Evolutionary conservation across 2,888 invertebrate species (phyloP).

Genomic region (Parnassius glacialis): DNA sequence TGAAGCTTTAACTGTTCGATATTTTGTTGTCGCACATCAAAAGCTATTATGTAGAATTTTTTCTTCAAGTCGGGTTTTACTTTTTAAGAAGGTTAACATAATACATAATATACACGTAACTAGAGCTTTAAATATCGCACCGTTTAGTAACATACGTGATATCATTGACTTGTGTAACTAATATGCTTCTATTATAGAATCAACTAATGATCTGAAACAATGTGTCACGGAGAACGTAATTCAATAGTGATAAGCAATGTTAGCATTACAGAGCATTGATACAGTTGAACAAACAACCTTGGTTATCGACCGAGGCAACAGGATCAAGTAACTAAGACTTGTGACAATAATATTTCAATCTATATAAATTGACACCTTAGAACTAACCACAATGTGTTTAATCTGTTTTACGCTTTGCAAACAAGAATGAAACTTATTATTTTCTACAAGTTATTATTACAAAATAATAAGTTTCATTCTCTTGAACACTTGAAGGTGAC

Average conservation of each 20-base stretch:
- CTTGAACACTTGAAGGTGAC: too few species aligned
- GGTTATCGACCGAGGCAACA: conserved; percentile 14
- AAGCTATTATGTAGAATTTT: too few species aligned
- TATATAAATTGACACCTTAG: background rate
- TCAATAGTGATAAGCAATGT: conserved; percentile 20
- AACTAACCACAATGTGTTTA: background rate
- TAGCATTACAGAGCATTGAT: conserved; percentile 16
- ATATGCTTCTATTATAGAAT: conserved; percentile 15
- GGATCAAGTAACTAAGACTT: conserved; percentile 17
- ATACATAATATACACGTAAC: background rate
- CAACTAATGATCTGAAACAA: conserved; percentile 22
- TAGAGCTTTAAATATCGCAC: background rate
- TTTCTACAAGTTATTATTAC: too few species aligned
- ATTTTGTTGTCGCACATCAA: too few species aligned
- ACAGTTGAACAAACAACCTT: conserved; percentile 24
- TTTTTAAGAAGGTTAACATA: too few species aligned
- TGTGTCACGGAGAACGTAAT: conserved; percentile 26
- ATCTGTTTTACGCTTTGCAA: background rate
- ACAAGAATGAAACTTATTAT: conserved; percentile 5
- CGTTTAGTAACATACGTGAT: conserved; percentile 1
- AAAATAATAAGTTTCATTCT: too few species aligned
- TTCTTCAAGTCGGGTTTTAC: too few species aligned
- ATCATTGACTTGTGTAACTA: conserved; percentile 21
- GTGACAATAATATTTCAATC: conserved; percentile 25
- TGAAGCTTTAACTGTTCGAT: too few species aligned